These are phyloP conservation scores for Scaptomyza montana DNA, from an alignment of 1,140 invertebrate genomes.

Conservation along the genomic window DNA sequence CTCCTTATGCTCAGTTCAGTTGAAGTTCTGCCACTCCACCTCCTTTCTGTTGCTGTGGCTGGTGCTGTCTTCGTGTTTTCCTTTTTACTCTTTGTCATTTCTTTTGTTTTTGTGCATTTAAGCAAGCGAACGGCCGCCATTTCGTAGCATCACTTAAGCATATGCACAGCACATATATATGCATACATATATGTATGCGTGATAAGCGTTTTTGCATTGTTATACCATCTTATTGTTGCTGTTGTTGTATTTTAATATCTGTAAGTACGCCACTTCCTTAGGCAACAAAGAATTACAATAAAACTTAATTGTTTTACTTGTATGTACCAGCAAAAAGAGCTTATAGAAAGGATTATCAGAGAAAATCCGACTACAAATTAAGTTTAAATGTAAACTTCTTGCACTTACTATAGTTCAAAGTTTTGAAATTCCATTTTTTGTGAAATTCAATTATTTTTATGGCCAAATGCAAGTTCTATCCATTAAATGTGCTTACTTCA, in stretches of 20 bases:
- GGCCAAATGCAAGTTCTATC: not conserved
- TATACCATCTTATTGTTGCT: slow-evolving; percentile 54
- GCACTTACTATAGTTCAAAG: too few species aligned
- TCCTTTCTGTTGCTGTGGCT: not conserved
- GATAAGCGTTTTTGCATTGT: slow-evolving; percentile 74
- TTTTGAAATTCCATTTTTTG: not conserved
- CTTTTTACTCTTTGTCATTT: slow-evolving; percentile 13
- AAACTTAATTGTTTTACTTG: slow-evolving; percentile 74
- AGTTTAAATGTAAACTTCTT: too few species aligned
- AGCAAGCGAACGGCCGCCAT: slow-evolving; percentile 42
- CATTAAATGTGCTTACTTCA: not conserved
- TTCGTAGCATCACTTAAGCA: slow-evolving; percentile 57
- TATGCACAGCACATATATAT: slow-evolving; percentile 45
- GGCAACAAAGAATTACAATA: slow-evolving; percentile 43
- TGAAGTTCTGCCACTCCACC: slow-evolving; percentile 15
- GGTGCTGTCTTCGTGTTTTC: slow-evolving; percentile 26
- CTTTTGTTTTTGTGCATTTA: slow-evolving; percentile 50
- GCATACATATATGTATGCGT: slow-evolving; percentile 25
- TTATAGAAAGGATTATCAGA: not conserved
- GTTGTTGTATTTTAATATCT: slow-evolving; percentile 68
- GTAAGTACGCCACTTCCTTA: slow-evolving; percentile 73
- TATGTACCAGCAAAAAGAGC: slow-evolving; percentile 41
- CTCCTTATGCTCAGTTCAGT: slow-evolving; percentile 10
- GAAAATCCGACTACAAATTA: not conserved
- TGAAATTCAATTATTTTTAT: too few species aligned